Conservation (phyloP, 2,797 vertebrate species). For the Chaetophractus vellerosus region DNA sequence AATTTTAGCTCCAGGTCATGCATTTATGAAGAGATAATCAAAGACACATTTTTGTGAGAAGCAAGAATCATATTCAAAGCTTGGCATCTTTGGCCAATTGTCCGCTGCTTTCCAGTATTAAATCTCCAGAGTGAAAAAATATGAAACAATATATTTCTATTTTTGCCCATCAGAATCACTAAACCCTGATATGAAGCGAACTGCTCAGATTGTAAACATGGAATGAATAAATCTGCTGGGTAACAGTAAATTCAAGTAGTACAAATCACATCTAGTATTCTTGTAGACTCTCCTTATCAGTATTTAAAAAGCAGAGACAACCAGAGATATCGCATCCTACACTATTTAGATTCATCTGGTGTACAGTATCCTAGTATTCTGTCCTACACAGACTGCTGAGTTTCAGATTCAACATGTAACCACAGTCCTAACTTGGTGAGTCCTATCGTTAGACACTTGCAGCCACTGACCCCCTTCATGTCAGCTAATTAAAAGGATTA, state of each 20-base stretch:
- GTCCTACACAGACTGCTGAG: constrained; percentile 49
- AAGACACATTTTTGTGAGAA: constrained; percentile 67
- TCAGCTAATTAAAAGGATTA: constrained; percentile 35
- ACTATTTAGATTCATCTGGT: constrained; percentile 65
- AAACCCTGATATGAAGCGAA: constrained; percentile 63
- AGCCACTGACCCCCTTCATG: background rate
- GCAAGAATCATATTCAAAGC: constrained; percentile 55
- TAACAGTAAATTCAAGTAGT: background rate
- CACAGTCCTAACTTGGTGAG: background rate
- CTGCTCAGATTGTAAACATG: constrained; percentile 23
- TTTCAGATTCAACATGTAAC: constrained; percentile 47
- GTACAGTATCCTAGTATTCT: constrained; percentile 37
- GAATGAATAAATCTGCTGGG: background rate
- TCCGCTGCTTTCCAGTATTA: constrained; percentile 67
- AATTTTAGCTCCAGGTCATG: constrained; percentile 68
- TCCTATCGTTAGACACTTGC: background rate
- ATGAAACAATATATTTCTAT: constrained; percentile 72
- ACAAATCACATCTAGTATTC: constrained; percentile 82
- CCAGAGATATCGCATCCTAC: background rate
- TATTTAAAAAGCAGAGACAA: constrained; percentile 83
- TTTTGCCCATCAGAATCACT: constrained; percentile 75
- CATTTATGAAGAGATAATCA: constrained; percentile 13
- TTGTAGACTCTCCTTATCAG: constrained; percentile 81
- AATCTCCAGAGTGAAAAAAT: constrained; percentile 75
- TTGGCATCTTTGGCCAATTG: constrained; percentile 50